Evolutionary conservation across 37 sponge, comb jelly and placozoan genomes (phyloP), one percentile per base, ranked within the genome.

Genomic region (Halichondria panicea): DNA sequence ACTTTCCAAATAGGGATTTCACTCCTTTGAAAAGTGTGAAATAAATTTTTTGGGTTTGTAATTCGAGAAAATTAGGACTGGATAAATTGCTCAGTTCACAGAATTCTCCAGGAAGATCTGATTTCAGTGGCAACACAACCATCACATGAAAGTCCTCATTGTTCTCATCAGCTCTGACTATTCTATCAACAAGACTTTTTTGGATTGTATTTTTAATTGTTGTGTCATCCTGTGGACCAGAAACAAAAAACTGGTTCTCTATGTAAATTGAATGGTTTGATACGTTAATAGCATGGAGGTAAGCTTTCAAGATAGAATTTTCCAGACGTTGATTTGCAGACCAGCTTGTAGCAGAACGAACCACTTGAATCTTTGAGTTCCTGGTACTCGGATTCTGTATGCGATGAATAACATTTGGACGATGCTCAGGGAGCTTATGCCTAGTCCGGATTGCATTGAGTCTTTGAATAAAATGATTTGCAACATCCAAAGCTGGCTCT

Each of bases 241-340:
- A 75, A 50, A 84, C 77, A 48, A 84, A 84, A 54, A 84, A 84
- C 65, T 84, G 85, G 71, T 76, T 76, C 65, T 87, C 87, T 68
- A 87, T 87, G 70, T 87, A 87, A 25, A 87, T 80, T 39, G 74
- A 87, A 31, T 87, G 87, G 45, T 87, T 70, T 13, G 87, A 81
- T n/a, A 52, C 64, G 27, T 79, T 61, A 72, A 87, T 79, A 37
- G 57, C 54, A 44, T 63, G 33, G 36, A 79, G 38, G 48, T 87
- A 87, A 15, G 81, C 87, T 34, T 43, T 36, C 19, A 48, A 50
- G 25, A 79, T 79, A 22, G 87, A 87, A 41, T 32, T 24, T 74
- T 87, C 87, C 3, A 18, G 57, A 30, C 33, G 5, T 33, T 43
- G 35, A 27, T 75, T 74, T 55, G 70, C 72, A 7, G 87, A 87